Conservation (phyloP, 2,113 vertebrate genomes). For the Epinephelus moara region DNA sequence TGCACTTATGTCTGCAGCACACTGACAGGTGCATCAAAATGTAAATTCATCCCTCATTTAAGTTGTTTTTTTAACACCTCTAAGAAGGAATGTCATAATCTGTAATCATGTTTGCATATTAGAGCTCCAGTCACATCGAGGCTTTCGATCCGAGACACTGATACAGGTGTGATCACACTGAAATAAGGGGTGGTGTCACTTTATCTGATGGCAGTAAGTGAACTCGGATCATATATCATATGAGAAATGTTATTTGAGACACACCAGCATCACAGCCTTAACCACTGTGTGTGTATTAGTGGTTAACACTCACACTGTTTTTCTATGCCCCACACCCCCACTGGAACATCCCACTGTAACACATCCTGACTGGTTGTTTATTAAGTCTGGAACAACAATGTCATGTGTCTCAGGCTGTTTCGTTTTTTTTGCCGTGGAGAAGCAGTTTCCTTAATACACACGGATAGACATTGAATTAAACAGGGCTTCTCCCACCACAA, state of each 20-base stretch:
- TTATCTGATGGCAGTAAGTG: slow-evolving; percentile 35
- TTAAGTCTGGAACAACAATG: slow-evolving; percentile 70
- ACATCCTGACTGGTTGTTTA: slow-evolving; percentile 69
- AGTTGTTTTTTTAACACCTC: background rate
- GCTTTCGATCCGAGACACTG: slow-evolving; percentile 43
- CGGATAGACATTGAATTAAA: slow-evolving; percentile 77
- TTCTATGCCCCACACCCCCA: background rate
- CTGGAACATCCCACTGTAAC: slow-evolving; percentile 43
- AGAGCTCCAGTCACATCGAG: slow-evolving; percentile 32
- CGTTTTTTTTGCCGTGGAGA: slow-evolving; percentile 39
- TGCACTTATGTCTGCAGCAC: slow-evolving; percentile 31
- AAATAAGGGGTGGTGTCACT: slow-evolving; percentile 4
- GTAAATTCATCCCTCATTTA: slow-evolving; percentile 33
- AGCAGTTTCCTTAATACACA: slow-evolving; percentile 71
- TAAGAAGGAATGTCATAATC: background rate
- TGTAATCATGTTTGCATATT: slow-evolving; percentile 54
- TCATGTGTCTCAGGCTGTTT: slow-evolving; percentile 60
- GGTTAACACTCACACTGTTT: slow-evolving; percentile 12
- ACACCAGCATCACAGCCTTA: slow-evolving; percentile 27
- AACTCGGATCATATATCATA: slow-evolving; percentile 36
- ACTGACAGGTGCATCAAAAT: slow-evolving; percentile 44
- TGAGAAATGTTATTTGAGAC: slow-evolving; percentile 38
- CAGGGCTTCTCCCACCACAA: slow-evolving; percentile 54
- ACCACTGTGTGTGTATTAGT: slow-evolving; percentile 1
- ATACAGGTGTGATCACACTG: slow-evolving; percentile 19